Evolutionary conservation across 2,113 vertebrate genomes (phyloP), one percentile per base, ranked within the genome.

Genomic region (Xyliphius kryptos): DNA sequence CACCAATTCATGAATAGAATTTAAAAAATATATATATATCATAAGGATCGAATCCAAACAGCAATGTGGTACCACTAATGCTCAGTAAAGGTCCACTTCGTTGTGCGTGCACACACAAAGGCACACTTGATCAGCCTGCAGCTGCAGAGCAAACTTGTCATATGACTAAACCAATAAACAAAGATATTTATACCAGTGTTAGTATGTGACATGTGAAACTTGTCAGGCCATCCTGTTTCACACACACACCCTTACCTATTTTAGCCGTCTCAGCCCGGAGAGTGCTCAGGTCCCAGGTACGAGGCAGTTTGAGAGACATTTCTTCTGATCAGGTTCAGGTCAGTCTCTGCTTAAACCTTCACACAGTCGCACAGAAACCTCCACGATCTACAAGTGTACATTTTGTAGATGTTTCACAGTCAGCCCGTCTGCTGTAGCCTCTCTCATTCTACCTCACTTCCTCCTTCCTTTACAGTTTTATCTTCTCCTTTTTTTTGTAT

Each of bases 231-330:
- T n/a, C n/a, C n/a, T n/a, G n/a, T n/a, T n/a, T n/a, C n/a, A n/a
- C 13, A 15, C 8, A 19, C 19, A 44, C 56, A 0, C 0, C 20
- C 1, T 66, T 89, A 97, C 96, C 94, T 89, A 97, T 95, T 74
- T 87, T 92, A 2, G 78, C 70, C 46, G 89, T 78, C 49, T 98
- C 93, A 59, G 71, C 67, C 75, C 88, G 92, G 79, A 97, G 81
- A 81, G 82, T 81, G 77, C 84, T 88, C 85, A 98, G 96, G 72
- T 97, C 95, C 95, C 95, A 97, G 82, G 83, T 91, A 69, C 90
- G 89, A 50, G 92, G 92, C 74, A 97, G 79, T 79, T 93, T 97
- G 51, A 97, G 86, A 73, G 96, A 98, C 96, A 98, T 98, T 43
- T 64, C 67, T 87, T 76, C 71, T 71, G 64, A 61, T 37, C 26